These are phyloP conservation scores for Drosophila chauvacae DNA, from an alignment of 1,140 invertebrate genomes.

Conservation along the genomic window DNA sequence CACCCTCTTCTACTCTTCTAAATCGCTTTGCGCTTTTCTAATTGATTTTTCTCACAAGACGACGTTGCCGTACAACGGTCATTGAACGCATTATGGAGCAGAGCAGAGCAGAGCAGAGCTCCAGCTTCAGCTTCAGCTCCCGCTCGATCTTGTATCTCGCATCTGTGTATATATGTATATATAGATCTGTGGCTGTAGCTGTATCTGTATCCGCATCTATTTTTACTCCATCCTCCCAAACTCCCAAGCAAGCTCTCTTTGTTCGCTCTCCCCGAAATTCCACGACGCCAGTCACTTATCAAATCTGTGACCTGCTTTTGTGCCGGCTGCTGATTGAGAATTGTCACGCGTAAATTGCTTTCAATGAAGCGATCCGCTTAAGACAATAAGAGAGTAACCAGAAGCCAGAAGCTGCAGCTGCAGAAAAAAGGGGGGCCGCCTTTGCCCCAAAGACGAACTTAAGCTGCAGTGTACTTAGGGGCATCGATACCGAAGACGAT, in stretches of 20 bases:
- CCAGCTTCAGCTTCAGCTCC: background rate
- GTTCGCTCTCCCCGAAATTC: slow-evolving; percentile 17
- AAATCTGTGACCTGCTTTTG: slow-evolving; percentile 47
- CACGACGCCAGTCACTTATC: slow-evolving; percentile 29
- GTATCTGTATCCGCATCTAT: slow-evolving; percentile 25
- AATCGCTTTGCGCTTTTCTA: slow-evolving; percentile 73
- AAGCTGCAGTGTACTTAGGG: background rate
- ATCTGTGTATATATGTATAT: background rate
- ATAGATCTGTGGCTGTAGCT: background rate
- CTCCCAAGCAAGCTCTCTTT: slow-evolving; percentile 10
- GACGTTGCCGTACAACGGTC: slow-evolving; percentile 53
- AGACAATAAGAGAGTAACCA: slow-evolving; percentile 28
- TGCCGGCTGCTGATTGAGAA: slow-evolving; percentile 61
- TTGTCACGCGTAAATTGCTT: slow-evolving; percentile 71
- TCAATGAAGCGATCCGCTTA: slow-evolving; percentile 55
- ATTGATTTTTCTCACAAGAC: slow-evolving; percentile 75
- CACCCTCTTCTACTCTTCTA: slow-evolving; percentile 33
- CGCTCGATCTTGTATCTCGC: slow-evolving; percentile 9
- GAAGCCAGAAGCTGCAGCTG: background rate
- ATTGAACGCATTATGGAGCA: slow-evolving; percentile 74
- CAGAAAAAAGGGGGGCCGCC: too few relatives aligned
- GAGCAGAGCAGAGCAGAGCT: background rate
- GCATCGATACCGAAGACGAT: slow-evolving; percentile 5
- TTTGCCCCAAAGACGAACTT: background rate
- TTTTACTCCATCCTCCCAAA: slow-evolving; percentile 13